A percentile compares a stretch with the other conserved stretches of the same genome.
Conservation (phyloP, 2,113 vertebrate species). For the Isurus oxyrinchus region DNA sequence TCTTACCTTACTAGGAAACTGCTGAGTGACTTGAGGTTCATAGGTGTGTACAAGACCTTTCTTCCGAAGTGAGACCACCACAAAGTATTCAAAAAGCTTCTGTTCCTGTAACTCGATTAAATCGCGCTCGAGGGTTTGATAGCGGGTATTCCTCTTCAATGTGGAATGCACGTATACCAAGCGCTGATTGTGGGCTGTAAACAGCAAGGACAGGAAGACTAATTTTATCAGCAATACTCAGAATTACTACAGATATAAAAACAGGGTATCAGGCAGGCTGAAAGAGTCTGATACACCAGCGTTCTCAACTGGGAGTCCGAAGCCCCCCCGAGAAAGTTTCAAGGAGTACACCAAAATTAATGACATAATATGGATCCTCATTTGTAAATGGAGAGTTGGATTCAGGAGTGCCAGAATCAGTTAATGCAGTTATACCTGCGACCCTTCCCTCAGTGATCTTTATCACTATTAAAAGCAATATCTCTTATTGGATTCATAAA, state of each 20-base stretch:
- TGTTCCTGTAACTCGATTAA: conserved; percentile 88
- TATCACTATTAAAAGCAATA: background rate
- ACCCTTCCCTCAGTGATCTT: background rate
- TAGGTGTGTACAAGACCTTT: conserved; percentile 63
- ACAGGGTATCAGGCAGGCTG: background rate
- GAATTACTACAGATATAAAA: background rate
- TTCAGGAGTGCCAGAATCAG: background rate
- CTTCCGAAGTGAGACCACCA: conserved; percentile 90
- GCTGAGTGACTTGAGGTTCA: conserved; percentile 81
- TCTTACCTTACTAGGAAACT: conserved; percentile 86
- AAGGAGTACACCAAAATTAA: background rate
- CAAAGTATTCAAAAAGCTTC: conserved; percentile 88
- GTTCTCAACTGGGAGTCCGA: background rate
- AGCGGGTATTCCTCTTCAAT: conserved; percentile 73
- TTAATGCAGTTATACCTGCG: background rate
- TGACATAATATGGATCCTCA: background rate
- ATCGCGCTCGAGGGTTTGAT: conserved; percentile 88
- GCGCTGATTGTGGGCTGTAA: conserved; percentile 61
- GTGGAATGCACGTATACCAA: conserved; percentile 68
- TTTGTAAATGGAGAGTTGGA: background rate
- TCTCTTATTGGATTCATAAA: background rate
- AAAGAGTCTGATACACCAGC: background rate
- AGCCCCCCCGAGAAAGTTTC: background rate
- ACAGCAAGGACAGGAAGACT: conserved; percentile 25
- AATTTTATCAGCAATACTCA: background rate